A percentile compares a stretch with the other conserved stretches of the same genome.
phyloP scores from a whole-genome alignment of 2,888 invertebrate species.

The Leucozona laternaria region DNA sequence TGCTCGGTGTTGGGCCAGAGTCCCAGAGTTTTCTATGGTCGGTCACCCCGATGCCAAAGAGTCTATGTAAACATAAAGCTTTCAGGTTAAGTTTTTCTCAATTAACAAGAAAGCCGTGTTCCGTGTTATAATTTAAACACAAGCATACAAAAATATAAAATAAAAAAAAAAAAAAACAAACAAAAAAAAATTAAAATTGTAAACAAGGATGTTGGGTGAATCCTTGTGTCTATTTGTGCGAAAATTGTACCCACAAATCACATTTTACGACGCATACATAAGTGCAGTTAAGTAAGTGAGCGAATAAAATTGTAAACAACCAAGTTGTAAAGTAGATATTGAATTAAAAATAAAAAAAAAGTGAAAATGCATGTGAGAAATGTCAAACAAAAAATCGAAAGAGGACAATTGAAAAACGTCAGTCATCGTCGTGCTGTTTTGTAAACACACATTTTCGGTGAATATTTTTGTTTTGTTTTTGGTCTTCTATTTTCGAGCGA shows the following conservation, averaged over 20 bases:
- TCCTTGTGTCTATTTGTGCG: constrained; percentile 19
- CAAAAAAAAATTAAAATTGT: too few species aligned
- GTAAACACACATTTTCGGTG: constrained; percentile 8
- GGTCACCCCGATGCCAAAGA: constrained; percentile 39
- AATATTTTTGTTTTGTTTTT: neutral
- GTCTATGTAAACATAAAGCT: constrained; percentile 66
- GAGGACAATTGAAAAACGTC: neutral
- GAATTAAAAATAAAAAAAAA: neutral
- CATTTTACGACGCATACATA: constrained; percentile 5
- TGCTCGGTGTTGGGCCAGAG: constrained; percentile 4
- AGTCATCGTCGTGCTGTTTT: constrained; percentile 3
- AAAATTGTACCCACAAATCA: constrained; percentile 36
- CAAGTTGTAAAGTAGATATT: constrained; percentile 2
- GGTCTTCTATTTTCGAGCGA: neutral
- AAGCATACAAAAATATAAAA: too few species aligned
- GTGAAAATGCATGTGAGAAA: constrained; percentile 12
- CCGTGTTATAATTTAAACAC: constrained; percentile 21
- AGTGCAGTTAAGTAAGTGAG: constrained; percentile 34
- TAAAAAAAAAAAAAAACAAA: neutral
- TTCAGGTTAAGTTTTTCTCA: constrained; percentile 48
- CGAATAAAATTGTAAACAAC: constrained; percentile 67
- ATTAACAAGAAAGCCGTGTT: constrained; percentile 44
- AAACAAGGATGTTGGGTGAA: neutral
- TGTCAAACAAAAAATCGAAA: constrained; percentile 22
- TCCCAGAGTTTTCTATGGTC: constrained; percentile 1